phyloP scores from a whole-genome alignment of 2,113 vertebrate species.

The Electrona antarctica region DNA sequence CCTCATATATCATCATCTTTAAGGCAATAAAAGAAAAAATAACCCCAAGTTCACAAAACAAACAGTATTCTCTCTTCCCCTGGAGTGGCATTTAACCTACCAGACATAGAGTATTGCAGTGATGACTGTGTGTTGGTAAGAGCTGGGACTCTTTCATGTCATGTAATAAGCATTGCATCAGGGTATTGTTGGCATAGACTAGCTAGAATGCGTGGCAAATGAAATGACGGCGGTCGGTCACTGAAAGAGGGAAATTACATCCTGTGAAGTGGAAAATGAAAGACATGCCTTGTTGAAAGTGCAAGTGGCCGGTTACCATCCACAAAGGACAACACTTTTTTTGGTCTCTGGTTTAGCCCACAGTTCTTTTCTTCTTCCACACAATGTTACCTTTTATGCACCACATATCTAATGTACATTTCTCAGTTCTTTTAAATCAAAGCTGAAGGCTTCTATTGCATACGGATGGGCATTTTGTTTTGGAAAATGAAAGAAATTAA shows the following conservation, averaged over 20 bases:
- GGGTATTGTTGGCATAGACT: not conserved
- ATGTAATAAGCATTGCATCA: not conserved
- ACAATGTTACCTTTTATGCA: conserved; percentile 35
- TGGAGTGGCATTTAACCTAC: too few relatives aligned
- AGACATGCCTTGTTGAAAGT: not conserved
- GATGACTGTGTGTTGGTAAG: not conserved
- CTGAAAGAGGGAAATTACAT: not conserved
- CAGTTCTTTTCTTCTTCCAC: conserved; percentile 5
- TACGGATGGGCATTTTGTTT: too few relatives aligned
- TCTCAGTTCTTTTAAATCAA: too few relatives aligned
- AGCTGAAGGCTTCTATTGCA: too few relatives aligned
- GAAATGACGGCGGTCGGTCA: not conserved
- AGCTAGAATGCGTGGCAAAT: not conserved
- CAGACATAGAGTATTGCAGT: too few relatives aligned
- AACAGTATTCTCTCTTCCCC: too few relatives aligned
- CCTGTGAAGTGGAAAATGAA: not conserved
- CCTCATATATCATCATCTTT: too few relatives aligned
- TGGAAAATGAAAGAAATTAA: too few relatives aligned
- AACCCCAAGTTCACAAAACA: too few relatives aligned
- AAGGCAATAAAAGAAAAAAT: too few relatives aligned
- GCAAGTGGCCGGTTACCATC: not conserved
- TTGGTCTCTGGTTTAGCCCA: not conserved
- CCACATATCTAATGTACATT: too few relatives aligned
- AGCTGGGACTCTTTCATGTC: conserved; percentile 8
- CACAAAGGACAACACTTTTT: not conserved